A percentile compares a stretch with the other conserved stretches of the same genome.
Conservation (phyloP, 2,797 vertebrate species). For the Myiotriccus ornatus region DNA sequence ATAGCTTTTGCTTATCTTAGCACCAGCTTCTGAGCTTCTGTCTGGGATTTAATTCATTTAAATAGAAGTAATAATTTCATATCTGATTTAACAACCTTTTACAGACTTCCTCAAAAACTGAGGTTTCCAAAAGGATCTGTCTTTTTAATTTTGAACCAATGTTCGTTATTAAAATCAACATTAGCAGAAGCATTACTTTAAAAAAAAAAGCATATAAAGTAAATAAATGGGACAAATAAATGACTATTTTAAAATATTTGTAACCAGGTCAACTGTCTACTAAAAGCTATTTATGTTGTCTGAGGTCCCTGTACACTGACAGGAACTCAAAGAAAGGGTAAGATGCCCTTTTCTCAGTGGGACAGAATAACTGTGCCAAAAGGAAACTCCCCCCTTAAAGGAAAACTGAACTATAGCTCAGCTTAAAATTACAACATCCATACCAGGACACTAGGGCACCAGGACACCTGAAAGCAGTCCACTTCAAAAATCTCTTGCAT, state of each 20-base stretch:
- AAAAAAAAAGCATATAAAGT: neutral
- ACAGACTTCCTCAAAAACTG: neutral
- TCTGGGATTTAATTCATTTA: neutral
- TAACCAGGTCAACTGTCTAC: neutral
- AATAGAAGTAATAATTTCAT: neutral
- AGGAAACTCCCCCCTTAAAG: neutral
- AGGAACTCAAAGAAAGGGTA: neutral
- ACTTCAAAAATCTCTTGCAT: neutral
- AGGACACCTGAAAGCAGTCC: neutral
- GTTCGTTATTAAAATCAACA: neutral
- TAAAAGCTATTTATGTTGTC: neutral
- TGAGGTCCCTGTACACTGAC: neutral
- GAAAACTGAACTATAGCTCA: neutral
- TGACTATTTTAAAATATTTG: neutral
- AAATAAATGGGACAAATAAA: neutral
- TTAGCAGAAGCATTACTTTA: neutral
- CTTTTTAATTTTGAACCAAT: neutral
- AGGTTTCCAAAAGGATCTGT: neutral
- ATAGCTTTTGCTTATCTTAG: neutral
- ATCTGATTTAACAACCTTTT: neutral
- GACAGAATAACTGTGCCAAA: neutral
- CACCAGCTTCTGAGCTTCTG: neutral
- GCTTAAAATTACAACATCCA: neutral
- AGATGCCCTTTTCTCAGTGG: neutral
- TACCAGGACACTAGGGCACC: neutral